A percentile compares a stretch with the other conserved stretches of the same genome.
Conservation (phyloP, 1,140 invertebrate genomes). For the Zaprionus lachaisei region DNA sequence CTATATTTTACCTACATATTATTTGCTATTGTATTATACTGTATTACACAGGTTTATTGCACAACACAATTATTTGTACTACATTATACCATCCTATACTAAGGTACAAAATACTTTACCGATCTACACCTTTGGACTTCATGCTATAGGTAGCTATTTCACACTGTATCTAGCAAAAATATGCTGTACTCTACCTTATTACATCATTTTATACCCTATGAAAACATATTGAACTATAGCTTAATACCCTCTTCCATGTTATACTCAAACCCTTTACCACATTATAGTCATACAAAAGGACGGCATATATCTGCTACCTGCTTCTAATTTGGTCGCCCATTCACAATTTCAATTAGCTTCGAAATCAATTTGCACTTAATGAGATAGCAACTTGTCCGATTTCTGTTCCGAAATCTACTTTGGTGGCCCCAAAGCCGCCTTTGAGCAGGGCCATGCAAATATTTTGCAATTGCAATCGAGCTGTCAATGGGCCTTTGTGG, state of each 20-base stretch:
- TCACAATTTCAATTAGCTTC: not conserved
- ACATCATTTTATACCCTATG: not conserved
- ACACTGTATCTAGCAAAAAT: not conserved
- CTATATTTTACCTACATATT: no score
- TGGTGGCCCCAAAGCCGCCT: not conserved
- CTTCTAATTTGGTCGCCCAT: not conserved
- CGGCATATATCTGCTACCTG: not conserved
- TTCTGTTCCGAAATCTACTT: not conserved
- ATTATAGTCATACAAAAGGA: no score
- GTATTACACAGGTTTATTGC: not conserved
- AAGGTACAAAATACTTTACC: not conserved
- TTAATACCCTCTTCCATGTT: not conserved
- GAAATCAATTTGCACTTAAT: slow-evolving; percentile 6
- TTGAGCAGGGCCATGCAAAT: slow-evolving; percentile 1
- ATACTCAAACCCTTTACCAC: not conserved
- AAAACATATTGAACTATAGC: not conserved
- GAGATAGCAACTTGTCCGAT: not conserved
- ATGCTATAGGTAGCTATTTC: not conserved
- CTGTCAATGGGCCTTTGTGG: not conserved
- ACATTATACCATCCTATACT: not conserved
- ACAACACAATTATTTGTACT: not conserved
- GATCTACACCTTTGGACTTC: not conserved
- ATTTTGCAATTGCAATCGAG: slow-evolving; percentile 24
- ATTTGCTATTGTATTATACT: not conserved
- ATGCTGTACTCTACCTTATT: not conserved